Evolutionary conservation across 2,888 invertebrate species (phyloP), one percentile per base, ranked within the genome.

Genomic region (Homarus gammarus): DNA sequence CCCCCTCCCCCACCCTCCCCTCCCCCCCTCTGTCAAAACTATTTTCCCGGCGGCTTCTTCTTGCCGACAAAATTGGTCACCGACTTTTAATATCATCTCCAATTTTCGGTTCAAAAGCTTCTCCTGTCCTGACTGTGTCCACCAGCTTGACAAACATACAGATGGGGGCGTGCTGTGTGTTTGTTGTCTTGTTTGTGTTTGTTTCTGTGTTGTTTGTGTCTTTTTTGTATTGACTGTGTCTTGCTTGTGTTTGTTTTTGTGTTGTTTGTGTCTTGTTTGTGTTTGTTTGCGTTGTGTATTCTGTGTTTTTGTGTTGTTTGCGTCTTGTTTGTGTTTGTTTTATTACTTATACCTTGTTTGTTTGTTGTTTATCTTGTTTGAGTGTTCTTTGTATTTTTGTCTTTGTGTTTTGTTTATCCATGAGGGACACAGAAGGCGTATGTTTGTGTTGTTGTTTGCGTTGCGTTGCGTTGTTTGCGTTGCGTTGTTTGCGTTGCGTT

Each of bases 11-110:
- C n/a, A n/a, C n/a, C n/a, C n/a, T 82, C 51, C 22, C n/a, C n/a
- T n/a, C n/a, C n/a, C n/a, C 82, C 51, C 22, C 22, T 56, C 27
- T 72, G 86, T 72, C 86, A 87, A 87, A 87, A 87, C 86, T 49
- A 40, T 79, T 86, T 86, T 56, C 61, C 79, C n/a, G n/a, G n/a
- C n/a, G n/a, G n/a, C 72, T 40, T 51, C 75, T 31, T 87, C 70
- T 61, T 51, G 51, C 27, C 72, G 70, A n/a, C 70, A 68, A 79
- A 86, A 87, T 87, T 87, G 86, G 79, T 81, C 72, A 72, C 56
- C 15, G n/a, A 72, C 79, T 87, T 87, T 87, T 87, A 87, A 87
- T 87, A 87, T 87, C 79, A 36, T 72, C 51, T 87, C 85, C 86
- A 79, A 87, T 87, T 87, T 87, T 87, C 79, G 78, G 79, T 70